Evolutionary conservation across 2,113 vertebrate species (phyloP).

Genomic region (Monopterus albus): DNA sequence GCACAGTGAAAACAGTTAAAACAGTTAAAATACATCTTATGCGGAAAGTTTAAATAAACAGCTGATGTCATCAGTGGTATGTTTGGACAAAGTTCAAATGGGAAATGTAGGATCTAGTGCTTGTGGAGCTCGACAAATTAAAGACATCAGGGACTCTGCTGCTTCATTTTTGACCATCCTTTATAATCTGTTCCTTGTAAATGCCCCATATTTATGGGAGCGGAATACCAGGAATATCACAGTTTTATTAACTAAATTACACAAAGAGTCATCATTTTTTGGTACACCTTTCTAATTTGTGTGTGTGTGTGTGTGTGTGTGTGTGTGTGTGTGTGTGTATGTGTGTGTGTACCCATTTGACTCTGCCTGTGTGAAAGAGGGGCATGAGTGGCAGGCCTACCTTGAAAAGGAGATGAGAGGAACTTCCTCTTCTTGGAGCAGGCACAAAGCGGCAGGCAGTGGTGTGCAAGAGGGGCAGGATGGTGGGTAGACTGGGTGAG

Average conservation of each 20-base stretch:
- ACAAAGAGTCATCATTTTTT: background rate
- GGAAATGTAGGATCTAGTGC: background rate
- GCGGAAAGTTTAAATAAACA: background rate
- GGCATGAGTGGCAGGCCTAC: constrained; percentile 58
- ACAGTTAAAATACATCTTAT: background rate
- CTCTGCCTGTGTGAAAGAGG: constrained; percentile 42
- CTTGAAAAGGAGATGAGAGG: constrained; percentile 72
- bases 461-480: constrained; percentile 45
- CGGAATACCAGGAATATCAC: too few relatives aligned
- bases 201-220: background rate
- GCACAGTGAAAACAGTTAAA: too few relatives aligned
- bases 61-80: background rate
- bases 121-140: background rate
- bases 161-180: background rate
- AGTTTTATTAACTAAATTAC: too few relatives aligned
- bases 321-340: constrained; percentile 17
- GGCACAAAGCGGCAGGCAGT: constrained; percentile 72
- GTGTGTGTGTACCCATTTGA: background rate
- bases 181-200: background rate
- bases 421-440: constrained; percentile 75
- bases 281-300: background rate
- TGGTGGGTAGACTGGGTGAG: constrained; percentile 63
- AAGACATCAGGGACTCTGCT: background rate
- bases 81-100: background rate
- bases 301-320: constrained; percentile 8